Base-by-base conservation (phyloP, 2,888 invertebrate genomes). In the Uropetala carovei region DNA sequence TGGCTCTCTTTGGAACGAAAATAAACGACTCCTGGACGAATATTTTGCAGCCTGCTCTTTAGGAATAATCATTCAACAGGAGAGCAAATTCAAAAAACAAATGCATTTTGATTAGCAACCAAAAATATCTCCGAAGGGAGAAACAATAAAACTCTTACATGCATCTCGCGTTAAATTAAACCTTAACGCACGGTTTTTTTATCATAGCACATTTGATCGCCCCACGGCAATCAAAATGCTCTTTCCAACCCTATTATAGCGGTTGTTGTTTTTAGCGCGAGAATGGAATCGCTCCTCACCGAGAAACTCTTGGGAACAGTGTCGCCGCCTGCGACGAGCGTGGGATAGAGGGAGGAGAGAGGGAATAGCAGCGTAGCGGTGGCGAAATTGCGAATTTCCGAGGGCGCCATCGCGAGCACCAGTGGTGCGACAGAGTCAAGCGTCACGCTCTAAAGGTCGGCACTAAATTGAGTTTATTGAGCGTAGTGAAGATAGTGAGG, bases 381-480 rank as follows among this genome's bases (percentile, higher is more conserved):
- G 85, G 11, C 18, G 82, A 30, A 43, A 43, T n/a, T 82, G 27
- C 30, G 82, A 43, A 30, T 43, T 16, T 43, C 30, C 5, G 82
- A 58, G 85, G 59, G 86, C 58, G 86, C 58, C 86, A 86, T 59
- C 59, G 14, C 59, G 59, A 27, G 86, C 59, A 86, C 59, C 59
- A 59, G 59, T 59, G 59, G 86, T 59, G 59, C 59, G 58, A 59
- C 59, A 58, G 58, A 59, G 16, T 14, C 27, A n/a, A 59, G 59
- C 86, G 86, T 59, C 86, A 86, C 86, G 60, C 60, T 86, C 60
- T 86, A 60, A 60, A 86, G 60, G 60, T 64, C 60, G 86, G 60
- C 60, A 86, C 60, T 86, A 86, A 86, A 86, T 86, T 86, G 86
- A 86, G 86, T 86, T 86, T 86, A 86, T 86, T 86, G 86, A 86